A percentile compares a stretch with the other conserved stretches of the same genome.
These are phyloP conservation scores for Hydrotaea cyrtoneurina DNA, from an alignment of 2,888 invertebrate genomes.

Conservation along the genomic window DNA sequence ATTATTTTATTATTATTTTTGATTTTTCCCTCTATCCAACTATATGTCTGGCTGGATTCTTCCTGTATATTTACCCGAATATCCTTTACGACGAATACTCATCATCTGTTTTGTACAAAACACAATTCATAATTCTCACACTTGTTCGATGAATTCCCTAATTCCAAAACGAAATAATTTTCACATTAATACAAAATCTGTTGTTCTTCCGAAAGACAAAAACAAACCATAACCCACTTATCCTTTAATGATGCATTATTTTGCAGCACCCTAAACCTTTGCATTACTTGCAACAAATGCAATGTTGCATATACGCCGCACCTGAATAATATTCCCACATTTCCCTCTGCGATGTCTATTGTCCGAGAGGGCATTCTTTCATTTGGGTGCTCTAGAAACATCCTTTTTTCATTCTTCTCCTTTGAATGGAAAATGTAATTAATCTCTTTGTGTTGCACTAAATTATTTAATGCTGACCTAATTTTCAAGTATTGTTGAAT, in stretches of 20 bases:
- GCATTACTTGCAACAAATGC: conserved; percentile 41
- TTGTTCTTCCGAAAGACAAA: no score
- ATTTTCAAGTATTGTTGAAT: conserved; percentile 38
- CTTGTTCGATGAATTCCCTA: not conserved
- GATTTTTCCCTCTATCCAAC: no score
- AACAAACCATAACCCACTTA: not conserved
- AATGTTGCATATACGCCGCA: conserved; percentile 51
- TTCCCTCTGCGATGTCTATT: conserved; percentile 37
- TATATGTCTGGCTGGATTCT: no score
- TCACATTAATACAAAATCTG: conserved; percentile 39
- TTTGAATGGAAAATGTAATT: conserved; percentile 52
- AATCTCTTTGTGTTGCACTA: conserved; percentile 48
- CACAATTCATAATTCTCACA: conserved; percentile 18
- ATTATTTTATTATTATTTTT: no score
- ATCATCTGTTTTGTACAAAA: not conserved
- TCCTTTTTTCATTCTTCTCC: conserved; percentile 41
- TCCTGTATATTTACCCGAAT: no score
- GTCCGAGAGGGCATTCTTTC: not conserved
- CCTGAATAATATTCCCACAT: conserved; percentile 54
- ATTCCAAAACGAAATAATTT: not conserved
- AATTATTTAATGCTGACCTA: conserved; percentile 57
- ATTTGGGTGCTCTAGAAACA: conserved; percentile 12
- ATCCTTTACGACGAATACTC: no score
- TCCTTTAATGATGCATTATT: conserved; percentile 44
- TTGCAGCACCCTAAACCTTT: not conserved